Percentiles rank a stretch among this genome's conserved stretches.
These are phyloP conservation scores for Gallinago nigripennis DNA, from an alignment of 2,797 vertebrate species.

Conservation along the genomic window DNA sequence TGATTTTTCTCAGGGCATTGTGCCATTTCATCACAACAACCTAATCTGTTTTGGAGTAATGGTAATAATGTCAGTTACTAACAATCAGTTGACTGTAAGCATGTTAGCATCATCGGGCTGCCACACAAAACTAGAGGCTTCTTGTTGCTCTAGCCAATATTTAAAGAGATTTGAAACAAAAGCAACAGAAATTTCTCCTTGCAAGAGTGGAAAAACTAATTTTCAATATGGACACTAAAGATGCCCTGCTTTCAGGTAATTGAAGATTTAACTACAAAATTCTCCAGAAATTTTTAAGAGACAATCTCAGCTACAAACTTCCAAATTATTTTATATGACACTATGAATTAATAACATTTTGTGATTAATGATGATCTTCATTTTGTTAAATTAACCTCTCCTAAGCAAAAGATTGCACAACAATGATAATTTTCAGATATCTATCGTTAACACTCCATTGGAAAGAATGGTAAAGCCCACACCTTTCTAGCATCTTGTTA, in stretches of 20 bases:
- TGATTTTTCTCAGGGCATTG: not conserved
- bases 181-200: not conserved
- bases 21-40: not conserved
- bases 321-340: not conserved
- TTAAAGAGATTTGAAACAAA: not conserved
- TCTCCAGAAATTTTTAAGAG: not conserved
- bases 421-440: not conserved
- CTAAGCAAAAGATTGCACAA: not conserved
- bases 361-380: not conserved
- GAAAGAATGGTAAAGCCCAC: not conserved
- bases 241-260: not conserved
- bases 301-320: not conserved
- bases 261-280: not conserved
- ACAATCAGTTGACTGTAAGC: not conserved
- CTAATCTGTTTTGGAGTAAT: not conserved
- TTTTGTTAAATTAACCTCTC: not conserved
- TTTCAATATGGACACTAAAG: not conserved
- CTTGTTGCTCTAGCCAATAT: not conserved
- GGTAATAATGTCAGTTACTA: not conserved
- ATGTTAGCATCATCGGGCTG: not conserved
- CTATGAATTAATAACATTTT: not conserved
- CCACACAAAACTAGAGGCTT: not conserved
- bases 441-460: not conserved
- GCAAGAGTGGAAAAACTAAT: not conserved
- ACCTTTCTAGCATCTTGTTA: not conserved